Base-by-base conservation (phyloP, 2,888 invertebrate genomes). In the Tholera decimalis region DNA sequence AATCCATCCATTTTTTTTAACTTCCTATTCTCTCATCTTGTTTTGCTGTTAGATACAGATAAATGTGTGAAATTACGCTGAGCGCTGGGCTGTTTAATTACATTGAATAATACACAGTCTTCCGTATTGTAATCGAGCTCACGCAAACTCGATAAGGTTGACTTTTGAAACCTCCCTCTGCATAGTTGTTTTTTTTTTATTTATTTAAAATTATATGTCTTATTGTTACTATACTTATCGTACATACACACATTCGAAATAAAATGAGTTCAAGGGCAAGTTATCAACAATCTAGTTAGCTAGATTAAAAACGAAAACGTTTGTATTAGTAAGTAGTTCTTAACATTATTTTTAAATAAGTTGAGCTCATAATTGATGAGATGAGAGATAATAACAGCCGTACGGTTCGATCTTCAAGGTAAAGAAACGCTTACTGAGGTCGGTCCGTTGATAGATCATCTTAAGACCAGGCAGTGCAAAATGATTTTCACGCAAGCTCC, bases 261-360 rank as follows among this genome's bases (percentile, higher is more conserved):
- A 18, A 3, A 28, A 35, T 9, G n/a, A 28, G 63, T 63, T 67
- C 67, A 63, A 53, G 63, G 63, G 22, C 43, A 9, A 43, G 41
- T 35, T 43, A 60, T 43, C 60, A 22, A 28, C 20, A 37, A n/a
- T 37, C 9, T 11, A 9, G 6, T 24, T 41, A 28, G 0, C 20
- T 33, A 8, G 24, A 63, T 66, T 53, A 51, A 30, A 39, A 1
- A n/a, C 9, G 33, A 43, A 18, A n/a, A 13, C 5, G 13, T 20
- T 15, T 13, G n/a, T n/a, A n/a, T n/a, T n/a, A n/a, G n/a, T n/a
- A 26, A 28, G 7, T 18, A 15, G 0, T 47, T 30, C 7, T 1
- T n/a, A 18, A 22, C 24, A 24, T n/a, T 15, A 28, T 15, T 35
- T 26, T 8, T 18, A 26, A n/a, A n/a, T n/a, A n/a, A n/a, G n/a